Conservation (phyloP, 2,888 invertebrate genomes). For the Steinernema scapterisci region DNA sequence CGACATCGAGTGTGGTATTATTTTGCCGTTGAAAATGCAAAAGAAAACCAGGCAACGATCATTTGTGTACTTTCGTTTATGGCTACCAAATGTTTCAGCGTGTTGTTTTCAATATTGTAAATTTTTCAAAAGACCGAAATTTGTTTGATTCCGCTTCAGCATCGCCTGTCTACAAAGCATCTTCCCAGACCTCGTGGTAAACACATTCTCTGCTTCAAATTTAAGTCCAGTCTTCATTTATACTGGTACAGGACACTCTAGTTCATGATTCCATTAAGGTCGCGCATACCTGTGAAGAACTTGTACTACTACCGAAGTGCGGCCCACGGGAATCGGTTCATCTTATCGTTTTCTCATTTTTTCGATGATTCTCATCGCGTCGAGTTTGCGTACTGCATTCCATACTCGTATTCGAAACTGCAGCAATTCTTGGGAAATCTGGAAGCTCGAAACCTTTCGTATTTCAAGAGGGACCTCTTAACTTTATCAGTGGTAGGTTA, state of each 20-base stretch:
- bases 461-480: conserved; percentile 77
- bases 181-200: conserved; percentile 84
- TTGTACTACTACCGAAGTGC: conserved; percentile 90
- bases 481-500: conserved; percentile 71
- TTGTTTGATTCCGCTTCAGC: conserved; percentile 85
- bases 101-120: conserved; percentile 94
- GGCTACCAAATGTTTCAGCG: conserved; percentile 73
- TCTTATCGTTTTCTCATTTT: conserved; percentile 88
- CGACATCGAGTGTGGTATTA: conserved; percentile 93
- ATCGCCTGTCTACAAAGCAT: conserved; percentile 87
- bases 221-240: no score
- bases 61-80: background rate
- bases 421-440: conserved; percentile 82
- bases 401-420: conserved; percentile 90
- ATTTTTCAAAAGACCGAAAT: conserved; percentile 88
- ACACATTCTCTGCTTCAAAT: conserved; percentile 48
- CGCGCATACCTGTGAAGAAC: conserved; percentile 80
- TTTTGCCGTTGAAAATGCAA: conserved; percentile 88
- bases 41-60: conserved; percentile 55
- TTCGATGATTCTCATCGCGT: conserved; percentile 90
- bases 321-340: conserved; percentile 85
- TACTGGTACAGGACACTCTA: no score
- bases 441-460: conserved; percentile 73
- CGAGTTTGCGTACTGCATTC: conserved; percentile 89
- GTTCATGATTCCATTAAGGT: conserved; percentile 72